A percentile compares a stretch with the other conserved stretches of the same genome.
Conservation (phyloP, 2,797 vertebrate species). For the Sparus aurata region DNA sequence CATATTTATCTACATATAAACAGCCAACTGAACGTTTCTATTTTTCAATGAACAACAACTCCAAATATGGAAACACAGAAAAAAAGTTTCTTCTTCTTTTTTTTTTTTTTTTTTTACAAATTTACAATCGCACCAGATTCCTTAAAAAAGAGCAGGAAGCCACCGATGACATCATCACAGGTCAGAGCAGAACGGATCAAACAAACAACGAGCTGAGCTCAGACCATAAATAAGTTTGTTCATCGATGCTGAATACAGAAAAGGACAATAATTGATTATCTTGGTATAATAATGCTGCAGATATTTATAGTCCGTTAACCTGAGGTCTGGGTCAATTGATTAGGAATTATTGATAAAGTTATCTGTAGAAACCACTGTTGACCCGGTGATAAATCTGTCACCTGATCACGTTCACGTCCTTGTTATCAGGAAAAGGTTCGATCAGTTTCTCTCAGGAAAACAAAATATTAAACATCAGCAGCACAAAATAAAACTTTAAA, state of each 20-base stretch:
- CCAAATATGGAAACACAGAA: conserved; percentile 58
- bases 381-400: neutral
- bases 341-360: neutral
- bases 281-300: neutral
- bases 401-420: neutral
- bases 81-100: neutral
- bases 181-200: conserved; percentile 27
- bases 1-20: conserved; percentile 85
- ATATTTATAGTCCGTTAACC: neutral
- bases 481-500: neutral
- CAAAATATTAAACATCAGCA: neutral
- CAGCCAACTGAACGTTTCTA: conserved; percentile 71
- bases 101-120: conserved; percentile 68
- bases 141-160: conserved; percentile 66
- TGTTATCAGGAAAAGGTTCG: neutral
- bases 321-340: neutral
- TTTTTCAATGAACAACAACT: conserved; percentile 46
- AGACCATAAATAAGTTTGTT: neutral
- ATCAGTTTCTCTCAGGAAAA: neutral
- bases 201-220: neutral
- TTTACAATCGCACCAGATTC: conserved; percentile 72
- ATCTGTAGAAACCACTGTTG: neutral
- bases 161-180: conserved; percentile 35
- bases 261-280: neutral
- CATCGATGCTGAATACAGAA: neutral